Percentiles rank a stretch among this genome's conserved stretches.
These are phyloP conservation scores for Setophaga coronata DNA, from an alignment of 2,113 vertebrate genomes.

Conservation along the genomic window DNA sequence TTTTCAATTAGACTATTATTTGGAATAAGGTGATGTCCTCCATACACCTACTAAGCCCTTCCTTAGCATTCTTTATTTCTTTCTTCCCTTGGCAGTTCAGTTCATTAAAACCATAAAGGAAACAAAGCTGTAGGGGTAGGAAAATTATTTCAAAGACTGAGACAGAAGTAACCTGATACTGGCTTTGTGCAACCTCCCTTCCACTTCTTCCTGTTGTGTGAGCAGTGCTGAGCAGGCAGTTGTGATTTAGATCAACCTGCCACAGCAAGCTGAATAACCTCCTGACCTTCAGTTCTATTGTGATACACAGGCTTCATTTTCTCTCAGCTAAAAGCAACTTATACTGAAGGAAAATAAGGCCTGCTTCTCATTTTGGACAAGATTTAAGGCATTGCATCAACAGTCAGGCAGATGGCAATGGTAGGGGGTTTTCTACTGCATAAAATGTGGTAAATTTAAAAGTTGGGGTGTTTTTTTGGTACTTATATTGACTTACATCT, in stretches of 20 bases:
- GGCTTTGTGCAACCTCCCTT: constrained; percentile 38
- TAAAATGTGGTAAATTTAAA: neutral
- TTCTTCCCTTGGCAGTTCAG: neutral
- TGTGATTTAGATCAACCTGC: constrained; percentile 51
- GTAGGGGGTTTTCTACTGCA: neutral
- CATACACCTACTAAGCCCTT: neutral
- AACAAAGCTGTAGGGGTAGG: constrained; percentile 13
- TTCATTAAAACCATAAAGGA: constrained; percentile 46
- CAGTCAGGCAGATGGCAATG: neutral
- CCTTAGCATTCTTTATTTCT: neutral
- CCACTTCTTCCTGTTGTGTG: constrained; percentile 44
- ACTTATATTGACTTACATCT: neutral
- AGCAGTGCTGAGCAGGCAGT: neutral
- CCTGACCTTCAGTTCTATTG: constrained; percentile 37
- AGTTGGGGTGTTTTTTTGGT: neutral
- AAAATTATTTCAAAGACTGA: constrained; percentile 31
- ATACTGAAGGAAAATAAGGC: neutral
- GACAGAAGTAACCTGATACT: neutral
- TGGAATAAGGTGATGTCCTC: neutral
- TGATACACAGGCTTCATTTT: constrained; percentile 30
- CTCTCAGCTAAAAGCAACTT: neutral
- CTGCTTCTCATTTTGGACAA: neutral
- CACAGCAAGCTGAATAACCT: constrained; percentile 52
- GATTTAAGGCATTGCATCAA: neutral
- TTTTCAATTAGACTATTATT: neutral